These are phyloP conservation scores for Ornithorhynchus anatinus DNA, from an alignment of 2,113 vertebrate genomes.

Conservation along the genomic window DNA sequence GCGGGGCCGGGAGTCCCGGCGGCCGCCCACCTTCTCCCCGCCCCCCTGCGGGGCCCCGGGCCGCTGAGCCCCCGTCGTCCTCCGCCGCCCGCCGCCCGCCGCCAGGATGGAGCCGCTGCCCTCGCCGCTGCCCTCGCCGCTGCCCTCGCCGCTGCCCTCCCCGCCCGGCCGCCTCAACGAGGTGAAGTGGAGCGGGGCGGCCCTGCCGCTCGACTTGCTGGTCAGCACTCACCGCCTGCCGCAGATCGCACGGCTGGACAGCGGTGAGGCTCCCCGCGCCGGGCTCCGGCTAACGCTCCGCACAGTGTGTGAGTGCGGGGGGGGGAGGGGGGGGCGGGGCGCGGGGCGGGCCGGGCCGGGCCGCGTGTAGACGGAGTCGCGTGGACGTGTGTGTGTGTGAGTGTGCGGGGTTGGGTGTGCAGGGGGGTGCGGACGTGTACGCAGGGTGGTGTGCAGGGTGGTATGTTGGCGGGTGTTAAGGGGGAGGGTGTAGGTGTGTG, in stretches of 20 bases:
- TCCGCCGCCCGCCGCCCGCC: no score
- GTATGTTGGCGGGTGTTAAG: no score
- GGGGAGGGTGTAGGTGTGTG: no score
- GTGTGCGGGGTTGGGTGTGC: neutral
- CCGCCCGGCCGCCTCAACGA: constrained; percentile 85
- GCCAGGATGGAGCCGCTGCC: constrained; percentile 55
- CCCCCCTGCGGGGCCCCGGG: neutral
- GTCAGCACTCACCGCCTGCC: constrained; percentile 91
- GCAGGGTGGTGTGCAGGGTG: neutral
- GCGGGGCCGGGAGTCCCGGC: no score
- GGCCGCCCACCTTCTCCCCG: neutral
- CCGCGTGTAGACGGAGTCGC: no score
- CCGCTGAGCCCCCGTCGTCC: neutral
- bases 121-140: constrained; percentile 69
- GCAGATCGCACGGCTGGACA: constrained; percentile 87
- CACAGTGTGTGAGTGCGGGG: neutral
- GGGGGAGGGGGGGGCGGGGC: neutral
- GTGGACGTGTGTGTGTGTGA: neutral
- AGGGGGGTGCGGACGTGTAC: neutral
- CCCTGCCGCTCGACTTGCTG: constrained; percentile 88
- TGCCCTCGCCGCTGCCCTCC: constrained; percentile 76
- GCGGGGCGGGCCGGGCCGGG: neutral
- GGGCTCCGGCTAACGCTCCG: neutral
- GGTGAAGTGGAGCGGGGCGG: constrained; percentile 90
- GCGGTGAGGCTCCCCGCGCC: constrained; percentile 68